Conservation (phyloP, 2,113 vertebrate species). For the Rhabdornis inornatus region DNA sequence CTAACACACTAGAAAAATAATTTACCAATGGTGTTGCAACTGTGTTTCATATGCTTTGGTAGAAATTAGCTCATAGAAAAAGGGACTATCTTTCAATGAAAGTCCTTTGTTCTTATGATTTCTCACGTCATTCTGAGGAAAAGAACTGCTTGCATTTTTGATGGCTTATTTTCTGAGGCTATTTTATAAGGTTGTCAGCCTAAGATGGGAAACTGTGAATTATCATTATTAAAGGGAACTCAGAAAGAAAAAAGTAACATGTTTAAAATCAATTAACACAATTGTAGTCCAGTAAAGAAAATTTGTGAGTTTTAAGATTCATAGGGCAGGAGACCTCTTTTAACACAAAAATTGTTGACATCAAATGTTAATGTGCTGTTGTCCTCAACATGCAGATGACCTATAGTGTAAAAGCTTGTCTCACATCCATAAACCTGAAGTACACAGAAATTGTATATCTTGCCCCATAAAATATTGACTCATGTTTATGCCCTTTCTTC, state of each 20-base stretch:
- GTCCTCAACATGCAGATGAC: background rate
- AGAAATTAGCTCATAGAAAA: background rate
- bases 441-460: background rate
- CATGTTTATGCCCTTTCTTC: background rate
- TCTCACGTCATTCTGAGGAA: background rate
- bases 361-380: background rate
- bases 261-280: background rate
- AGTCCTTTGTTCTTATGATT: background rate
- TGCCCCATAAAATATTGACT: background rate
- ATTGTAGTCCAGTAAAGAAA: background rate
- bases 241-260: background rate
- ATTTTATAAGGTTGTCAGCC: background rate
- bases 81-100: background rate
- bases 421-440: background rate
- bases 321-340: background rate
- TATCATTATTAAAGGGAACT: background rate
- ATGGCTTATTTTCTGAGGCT: background rate
- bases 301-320: background rate
- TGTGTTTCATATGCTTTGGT: background rate
- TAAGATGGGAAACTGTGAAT: background rate
- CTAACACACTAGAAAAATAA: background rate
- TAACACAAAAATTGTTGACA: background rate
- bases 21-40: background rate
- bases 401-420: background rate
- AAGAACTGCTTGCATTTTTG: background rate